Evolutionary conservation across 2,113 vertebrate species (phyloP).

Genomic region (Phylloscopus trochilus): DNA sequence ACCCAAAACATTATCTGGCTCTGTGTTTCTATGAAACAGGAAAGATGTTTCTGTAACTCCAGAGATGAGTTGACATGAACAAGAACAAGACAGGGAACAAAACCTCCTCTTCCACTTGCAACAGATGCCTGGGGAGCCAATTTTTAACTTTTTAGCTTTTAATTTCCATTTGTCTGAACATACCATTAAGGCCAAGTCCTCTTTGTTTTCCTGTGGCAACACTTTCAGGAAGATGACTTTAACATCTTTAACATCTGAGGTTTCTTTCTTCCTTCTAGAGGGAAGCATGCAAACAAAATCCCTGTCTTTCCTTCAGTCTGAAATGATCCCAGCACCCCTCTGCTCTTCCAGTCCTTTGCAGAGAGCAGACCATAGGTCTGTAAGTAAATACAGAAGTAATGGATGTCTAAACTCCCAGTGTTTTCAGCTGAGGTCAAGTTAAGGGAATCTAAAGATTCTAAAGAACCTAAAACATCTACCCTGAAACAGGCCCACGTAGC

Average conservation of each 20-base stretch:
- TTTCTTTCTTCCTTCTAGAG: background rate
- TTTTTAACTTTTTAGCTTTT: background rate
- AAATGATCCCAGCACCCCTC: background rate
- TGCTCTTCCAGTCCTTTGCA: background rate
- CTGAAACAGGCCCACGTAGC: background rate
- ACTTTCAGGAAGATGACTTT: background rate
- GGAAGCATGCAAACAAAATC: background rate
- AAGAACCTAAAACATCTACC: background rate
- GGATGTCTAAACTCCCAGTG: background rate
- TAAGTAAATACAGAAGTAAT: background rate
- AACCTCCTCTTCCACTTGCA: background rate
- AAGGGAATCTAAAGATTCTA: background rate
- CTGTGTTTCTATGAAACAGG: background rate
- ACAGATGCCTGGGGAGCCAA: too few species aligned
- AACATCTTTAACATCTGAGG: background rate
- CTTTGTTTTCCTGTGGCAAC: background rate
- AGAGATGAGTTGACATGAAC: fast-evolving
- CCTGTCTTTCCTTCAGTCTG: background rate
- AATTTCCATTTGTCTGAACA: background rate
- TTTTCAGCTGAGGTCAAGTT: background rate
- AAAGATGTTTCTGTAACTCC: background rate
- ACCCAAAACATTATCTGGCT: background rate
- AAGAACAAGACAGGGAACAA: background rate
- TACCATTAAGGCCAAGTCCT: background rate
- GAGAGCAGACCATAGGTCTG: background rate